These are phyloP conservation scores for Phocoena phocoena DNA, from an alignment of 2,113 vertebrate species.

Conservation along the genomic window DNA sequence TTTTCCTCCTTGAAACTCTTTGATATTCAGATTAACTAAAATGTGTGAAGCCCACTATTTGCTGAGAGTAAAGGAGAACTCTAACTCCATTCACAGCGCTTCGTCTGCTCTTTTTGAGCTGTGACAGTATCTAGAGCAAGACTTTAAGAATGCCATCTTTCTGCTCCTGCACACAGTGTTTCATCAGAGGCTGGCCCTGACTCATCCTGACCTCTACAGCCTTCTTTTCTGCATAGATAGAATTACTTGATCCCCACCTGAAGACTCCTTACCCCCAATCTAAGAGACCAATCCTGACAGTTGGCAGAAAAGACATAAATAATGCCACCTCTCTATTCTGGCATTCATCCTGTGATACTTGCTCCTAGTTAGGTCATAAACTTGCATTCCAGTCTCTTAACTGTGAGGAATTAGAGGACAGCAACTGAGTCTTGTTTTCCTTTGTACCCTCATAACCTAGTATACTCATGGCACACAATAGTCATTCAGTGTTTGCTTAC, in stretches of 20 bases:
- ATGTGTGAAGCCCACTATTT: neutral
- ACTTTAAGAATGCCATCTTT: neutral
- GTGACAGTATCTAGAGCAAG: neutral
- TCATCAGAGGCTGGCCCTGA: neutral
- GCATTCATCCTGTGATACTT: neutral
- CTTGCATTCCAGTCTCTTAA: neutral
- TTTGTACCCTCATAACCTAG: neutral
- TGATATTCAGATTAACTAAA: constrained; percentile 14
- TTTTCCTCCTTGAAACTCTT: neutral
- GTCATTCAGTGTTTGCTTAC: neutral
- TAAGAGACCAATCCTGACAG: neutral
- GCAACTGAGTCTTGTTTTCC: neutral
- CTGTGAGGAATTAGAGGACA: neutral
- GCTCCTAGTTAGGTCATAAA: neutral
- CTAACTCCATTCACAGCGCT: neutral
- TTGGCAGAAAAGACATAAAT: neutral
- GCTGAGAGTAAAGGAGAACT: neutral
- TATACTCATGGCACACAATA: neutral
- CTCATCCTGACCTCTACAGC: neutral
- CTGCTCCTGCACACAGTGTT: neutral
- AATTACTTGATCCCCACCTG: neutral
- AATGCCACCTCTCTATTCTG: neutral
- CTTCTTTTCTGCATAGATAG: neutral
- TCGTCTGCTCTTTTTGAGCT: neutral
- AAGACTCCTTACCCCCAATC: neutral